A percentile compares a stretch with the other conserved stretches of the same genome.
phyloP scores from a whole-genome alignment of 2,888 invertebrate species.

The Lycia hirtaria region DNA sequence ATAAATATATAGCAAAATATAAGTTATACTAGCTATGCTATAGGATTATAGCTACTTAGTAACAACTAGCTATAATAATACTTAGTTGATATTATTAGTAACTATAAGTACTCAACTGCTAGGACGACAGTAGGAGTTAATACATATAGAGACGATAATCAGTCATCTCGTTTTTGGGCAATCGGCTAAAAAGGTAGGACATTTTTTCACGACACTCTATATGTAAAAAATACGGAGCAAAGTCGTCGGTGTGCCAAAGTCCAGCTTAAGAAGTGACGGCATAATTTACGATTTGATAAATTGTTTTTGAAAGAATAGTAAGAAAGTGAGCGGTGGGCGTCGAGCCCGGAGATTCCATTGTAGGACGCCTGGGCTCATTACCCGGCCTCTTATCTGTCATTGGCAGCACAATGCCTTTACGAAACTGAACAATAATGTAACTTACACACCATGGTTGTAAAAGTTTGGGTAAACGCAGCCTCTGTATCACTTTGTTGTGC shows the following conservation, averaged over 20 bases:
- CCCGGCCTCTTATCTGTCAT: conserved; percentile 78
- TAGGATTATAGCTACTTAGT: too few species aligned
- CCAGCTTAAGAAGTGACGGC: conserved; percentile 20
- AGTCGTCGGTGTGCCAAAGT: conserved; percentile 5
- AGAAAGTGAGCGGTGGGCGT: conserved; percentile 44
- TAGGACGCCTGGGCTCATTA: conserved; percentile 68
- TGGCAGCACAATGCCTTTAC: conserved; percentile 71
- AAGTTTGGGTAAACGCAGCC: conserved; percentile 46
- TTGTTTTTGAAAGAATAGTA: conserved; percentile 37
- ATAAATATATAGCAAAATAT: too few species aligned
- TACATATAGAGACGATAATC: too few species aligned
- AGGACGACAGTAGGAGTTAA: too few species aligned
- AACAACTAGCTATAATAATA: too few species aligned
- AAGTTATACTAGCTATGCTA: too few species aligned
- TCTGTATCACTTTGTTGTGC: conserved; percentile 32
- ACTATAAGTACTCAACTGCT: too few species aligned
- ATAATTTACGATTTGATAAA: conserved; percentile 35
- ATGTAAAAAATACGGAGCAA: not conserved
- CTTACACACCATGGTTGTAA: conserved; percentile 63
- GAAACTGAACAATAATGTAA: conserved; percentile 66
- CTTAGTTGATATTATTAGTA: too few species aligned
- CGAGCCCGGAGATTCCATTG: conserved; percentile 62
- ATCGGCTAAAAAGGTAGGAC: too few species aligned
- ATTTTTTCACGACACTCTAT: too few species aligned
- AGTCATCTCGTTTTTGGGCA: too few species aligned